phyloP scores from a whole-genome alignment of 2,113 vertebrate genomes.

The Solea solea region DNA sequence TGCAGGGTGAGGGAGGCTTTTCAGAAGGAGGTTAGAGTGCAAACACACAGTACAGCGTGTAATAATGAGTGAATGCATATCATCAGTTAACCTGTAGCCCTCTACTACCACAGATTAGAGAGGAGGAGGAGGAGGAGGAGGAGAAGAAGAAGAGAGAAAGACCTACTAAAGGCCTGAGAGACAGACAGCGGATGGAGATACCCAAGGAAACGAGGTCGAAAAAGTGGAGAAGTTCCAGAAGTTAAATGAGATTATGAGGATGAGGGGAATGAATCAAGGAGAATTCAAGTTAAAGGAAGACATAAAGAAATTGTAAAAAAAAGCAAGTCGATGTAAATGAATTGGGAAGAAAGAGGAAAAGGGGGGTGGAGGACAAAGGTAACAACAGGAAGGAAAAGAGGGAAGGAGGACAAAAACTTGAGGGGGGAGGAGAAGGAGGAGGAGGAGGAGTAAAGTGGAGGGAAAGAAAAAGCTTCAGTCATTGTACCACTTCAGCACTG shows the following conservation, averaged over 20 bases:
- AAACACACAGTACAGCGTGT: conserved; percentile 23
- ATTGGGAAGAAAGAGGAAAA: not conserved
- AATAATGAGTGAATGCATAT: conserved; percentile 46
- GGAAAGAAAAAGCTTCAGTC: conserved; percentile 31
- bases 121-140: conserved; percentile 3
- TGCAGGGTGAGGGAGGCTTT: conserved; percentile 42
- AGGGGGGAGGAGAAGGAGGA: not conserved
- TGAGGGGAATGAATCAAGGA: not conserved
- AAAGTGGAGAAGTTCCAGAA: not conserved
- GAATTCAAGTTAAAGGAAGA: too few species aligned
- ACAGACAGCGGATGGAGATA: not conserved
- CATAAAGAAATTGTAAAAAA: not conserved
- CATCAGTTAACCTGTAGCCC: conserved; percentile 45
- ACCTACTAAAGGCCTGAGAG: conserved; percentile 9
- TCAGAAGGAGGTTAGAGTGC: conserved; percentile 58
- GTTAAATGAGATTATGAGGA: not conserved
- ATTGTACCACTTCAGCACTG: conserved; percentile 20
- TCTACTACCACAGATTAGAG: conserved; percentile 25
- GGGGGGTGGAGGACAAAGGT: not conserved
- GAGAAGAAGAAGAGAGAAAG: conserved; percentile 8
- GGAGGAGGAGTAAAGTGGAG: not conserved
- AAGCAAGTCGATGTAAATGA: not conserved
- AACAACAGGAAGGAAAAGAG: not conserved
- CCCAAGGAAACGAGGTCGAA: not conserved
- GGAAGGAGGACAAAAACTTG: not conserved